These are phyloP conservation scores for Chionodraco myersi DNA, from an alignment of 2,113 vertebrate genomes.

Conservation along the genomic window DNA sequence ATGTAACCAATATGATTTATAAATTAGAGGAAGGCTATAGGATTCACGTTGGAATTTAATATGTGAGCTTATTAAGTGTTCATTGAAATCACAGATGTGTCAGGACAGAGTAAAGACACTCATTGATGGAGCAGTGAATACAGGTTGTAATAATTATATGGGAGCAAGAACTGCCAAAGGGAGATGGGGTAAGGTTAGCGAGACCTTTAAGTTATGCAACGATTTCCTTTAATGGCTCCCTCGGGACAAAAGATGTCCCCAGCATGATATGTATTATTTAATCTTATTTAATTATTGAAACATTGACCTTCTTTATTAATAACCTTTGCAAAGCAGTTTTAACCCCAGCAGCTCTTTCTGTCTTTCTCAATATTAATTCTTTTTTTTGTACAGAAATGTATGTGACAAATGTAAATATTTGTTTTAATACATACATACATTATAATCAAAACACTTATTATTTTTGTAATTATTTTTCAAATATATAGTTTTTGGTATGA, in stretches of 20 bases:
- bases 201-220: slow-evolving; percentile 37
- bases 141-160: slow-evolving; percentile 39
- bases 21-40: neutral
- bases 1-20: neutral
- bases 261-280: slow-evolving; percentile 29
- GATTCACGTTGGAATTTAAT: too few relatives aligned
- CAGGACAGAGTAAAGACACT: neutral
- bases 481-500: too few relatives aligned
- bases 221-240: slow-evolving; percentile 30
- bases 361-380: too few relatives aligned
- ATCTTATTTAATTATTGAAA: slow-evolving; percentile 29
- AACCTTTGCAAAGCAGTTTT: slow-evolving; percentile 2
- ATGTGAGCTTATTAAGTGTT: too few relatives aligned
- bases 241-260: slow-evolving; percentile 22
- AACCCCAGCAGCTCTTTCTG: neutral
- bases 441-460: too few relatives aligned
- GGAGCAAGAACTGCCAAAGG: slow-evolving; percentile 41
- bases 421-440: too few relatives aligned
- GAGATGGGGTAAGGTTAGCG: neutral
- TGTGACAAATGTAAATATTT: too few relatives aligned
- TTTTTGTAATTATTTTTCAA: too few relatives aligned
- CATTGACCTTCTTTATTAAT: slow-evolving; percentile 46
- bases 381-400: too few relatives aligned
- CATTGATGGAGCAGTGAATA: neutral
- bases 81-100: neutral